phyloP scores from a whole-genome alignment of 2,113 vertebrate genomes.

The Sander vitreus region DNA sequence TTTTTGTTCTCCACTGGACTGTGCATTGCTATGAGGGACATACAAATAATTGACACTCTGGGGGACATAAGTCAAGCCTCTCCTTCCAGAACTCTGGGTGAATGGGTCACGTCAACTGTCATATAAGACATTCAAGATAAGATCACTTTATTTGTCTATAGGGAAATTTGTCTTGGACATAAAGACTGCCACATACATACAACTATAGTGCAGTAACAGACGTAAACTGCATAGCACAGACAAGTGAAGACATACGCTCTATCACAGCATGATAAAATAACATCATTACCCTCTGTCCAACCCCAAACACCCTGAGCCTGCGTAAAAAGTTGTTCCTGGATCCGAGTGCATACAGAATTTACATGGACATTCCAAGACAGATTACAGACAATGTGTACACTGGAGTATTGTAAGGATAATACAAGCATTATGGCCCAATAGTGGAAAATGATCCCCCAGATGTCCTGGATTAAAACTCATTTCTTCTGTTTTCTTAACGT shows the following conservation, averaged over 20 bases:
- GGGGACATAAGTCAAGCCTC: constrained; percentile 35
- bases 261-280: constrained; percentile 1
- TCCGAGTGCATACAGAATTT: not conserved
- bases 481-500: no score
- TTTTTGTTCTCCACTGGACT: constrained; percentile 42
- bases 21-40: constrained; percentile 41
- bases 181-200: not conserved
- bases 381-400: no score
- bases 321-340: not conserved
- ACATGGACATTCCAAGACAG: not conserved
- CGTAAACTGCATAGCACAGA: not conserved
- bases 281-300: not conserved
- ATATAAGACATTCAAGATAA: constrained; percentile 44
- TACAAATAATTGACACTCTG: constrained; percentile 42
- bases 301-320: not conserved
- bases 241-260: not conserved
- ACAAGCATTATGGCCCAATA: no score
- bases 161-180: constrained; percentile 3
- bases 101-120: constrained; percentile 68
- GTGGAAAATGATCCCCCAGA: no score
- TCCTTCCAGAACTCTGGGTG: constrained; percentile 34
- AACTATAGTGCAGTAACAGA: not conserved
- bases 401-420: no score
- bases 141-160: not conserved
- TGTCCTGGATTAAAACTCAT: no score